Percentiles rank a stretch among this genome's conserved stretches.
These are phyloP conservation scores for Sebastes umbrosus DNA, from an alignment of 2,797 vertebrate species.

Conservation along the genomic window DNA sequence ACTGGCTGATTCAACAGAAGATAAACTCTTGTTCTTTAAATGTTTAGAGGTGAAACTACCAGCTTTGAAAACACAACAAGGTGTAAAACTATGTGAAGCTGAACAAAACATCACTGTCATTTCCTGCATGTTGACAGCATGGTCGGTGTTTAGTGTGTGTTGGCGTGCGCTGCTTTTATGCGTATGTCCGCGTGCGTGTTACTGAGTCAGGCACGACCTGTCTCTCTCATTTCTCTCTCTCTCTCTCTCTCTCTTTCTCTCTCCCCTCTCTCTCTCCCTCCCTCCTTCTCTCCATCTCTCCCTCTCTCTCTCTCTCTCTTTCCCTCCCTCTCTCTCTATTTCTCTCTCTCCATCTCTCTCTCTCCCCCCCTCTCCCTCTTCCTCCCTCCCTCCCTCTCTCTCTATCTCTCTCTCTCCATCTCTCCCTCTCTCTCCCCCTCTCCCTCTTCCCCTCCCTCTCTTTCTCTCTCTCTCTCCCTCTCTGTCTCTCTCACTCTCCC, in stretches of 20 bases:
- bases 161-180: slow-evolving; percentile 27
- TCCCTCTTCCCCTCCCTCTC: too few relatives aligned
- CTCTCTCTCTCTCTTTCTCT: too few relatives aligned
- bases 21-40: background rate
- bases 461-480: too few relatives aligned
- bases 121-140: background rate
- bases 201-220: slow-evolving; percentile 79
- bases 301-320: too few relatives aligned
- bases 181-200: slow-evolving; percentile 38
- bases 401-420: background rate
- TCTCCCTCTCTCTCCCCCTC: background rate
- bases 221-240: too few relatives aligned
- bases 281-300: too few relatives aligned
- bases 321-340: rapidly evolving
- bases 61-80: background rate
- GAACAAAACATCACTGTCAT: background rate
- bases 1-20: background rate
- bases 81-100: background rate
- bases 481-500: too few relatives aligned
- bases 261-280: too few relatives aligned
- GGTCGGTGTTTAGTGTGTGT: background rate
- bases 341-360: too few relatives aligned
- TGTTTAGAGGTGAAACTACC: rapidly evolving
- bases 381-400: too few relatives aligned
- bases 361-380: too few relatives aligned